Evolutionary conservation across 2,888 invertebrate genomes (phyloP), one percentile per base, ranked within the genome.

Genomic region (Empis livida): DNA sequence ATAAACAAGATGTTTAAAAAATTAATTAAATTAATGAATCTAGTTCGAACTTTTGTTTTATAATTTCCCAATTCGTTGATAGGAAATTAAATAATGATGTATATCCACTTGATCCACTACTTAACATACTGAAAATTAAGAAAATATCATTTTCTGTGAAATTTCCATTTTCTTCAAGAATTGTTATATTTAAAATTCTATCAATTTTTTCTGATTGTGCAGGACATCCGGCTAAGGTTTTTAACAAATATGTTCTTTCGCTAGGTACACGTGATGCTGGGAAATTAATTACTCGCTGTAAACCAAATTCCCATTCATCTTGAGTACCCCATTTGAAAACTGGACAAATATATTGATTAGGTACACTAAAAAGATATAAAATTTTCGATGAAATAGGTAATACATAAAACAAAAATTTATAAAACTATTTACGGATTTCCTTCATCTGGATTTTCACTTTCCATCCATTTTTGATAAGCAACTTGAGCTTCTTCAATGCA

Each of bases 231-330:
- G 86, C 84, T 3, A 87, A 67, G 1, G 82, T 84, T 65, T 86
- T 87, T 43, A 87, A 64, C 3, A 88, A 72, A 63, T 82, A 86
- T 0, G 85, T 84, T 54, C 87, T 71, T 62, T 88, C 88, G 54
- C 78, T 84, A 57, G 79, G 80, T 55, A 79, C 79, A 43, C 86
- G 73, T 1, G 76, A 74, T 2, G 76, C 68, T 0, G 87, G 85
- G 66, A 87, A 87, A 58, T 84, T 77, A 44, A 84, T 79, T 0
- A 87, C 79, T 10, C 86, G 73, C 53, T 86, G 77, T 1, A 89
- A 71, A 32, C 86, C 87, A 56, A 88, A 88, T 53, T 86, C 79
- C 87, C 87, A 89, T 63, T 88, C 87, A 41, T 83, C 79, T 55
- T 75, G 73, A 0, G 82, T 78, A 1, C 88, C 88, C 81, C 84